phyloP scores from a whole-genome alignment of 2,113 vertebrate genomes.

The Actenoides lindsayi region DNA sequence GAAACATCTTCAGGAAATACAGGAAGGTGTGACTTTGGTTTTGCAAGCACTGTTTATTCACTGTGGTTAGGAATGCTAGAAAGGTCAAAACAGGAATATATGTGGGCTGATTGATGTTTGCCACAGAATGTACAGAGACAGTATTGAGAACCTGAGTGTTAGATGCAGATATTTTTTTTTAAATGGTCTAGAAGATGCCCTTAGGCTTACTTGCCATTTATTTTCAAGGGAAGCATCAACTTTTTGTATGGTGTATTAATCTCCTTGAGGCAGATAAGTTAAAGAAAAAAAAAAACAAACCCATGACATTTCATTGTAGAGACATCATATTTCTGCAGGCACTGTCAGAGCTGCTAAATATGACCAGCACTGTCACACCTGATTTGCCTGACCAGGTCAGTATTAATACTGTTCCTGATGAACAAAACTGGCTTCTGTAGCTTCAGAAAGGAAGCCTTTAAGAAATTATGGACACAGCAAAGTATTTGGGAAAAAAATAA shows the following conservation, averaged over 20 bases:
- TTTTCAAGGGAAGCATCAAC: not conserved
- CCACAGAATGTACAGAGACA: not conserved
- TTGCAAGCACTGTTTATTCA: not conserved
- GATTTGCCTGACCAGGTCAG: not conserved
- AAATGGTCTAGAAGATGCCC: not conserved
- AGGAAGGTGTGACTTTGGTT: not conserved
- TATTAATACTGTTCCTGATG: not conserved
- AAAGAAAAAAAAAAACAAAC: not conserved
- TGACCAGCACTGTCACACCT: not conserved
- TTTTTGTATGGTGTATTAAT: not conserved
- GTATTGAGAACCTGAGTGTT: not conserved
- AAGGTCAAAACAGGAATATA: not conserved
- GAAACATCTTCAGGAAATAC: not conserved
- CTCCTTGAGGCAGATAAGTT: not conserved
- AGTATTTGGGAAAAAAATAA: not conserved
- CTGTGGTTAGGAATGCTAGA: rapidly evolving
- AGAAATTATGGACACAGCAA: not conserved
- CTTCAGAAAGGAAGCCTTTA: not conserved
- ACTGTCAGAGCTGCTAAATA: not conserved
- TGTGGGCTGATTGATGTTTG: not conserved
- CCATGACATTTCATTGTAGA: not conserved
- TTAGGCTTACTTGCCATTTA: not conserved
- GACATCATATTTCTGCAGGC: not conserved
- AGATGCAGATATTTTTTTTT: not conserved
- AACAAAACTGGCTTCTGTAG: not conserved